These are phyloP conservation scores for Ctenopoma multispine DNA, from an alignment of 2,797 vertebrate species.

Conservation along the genomic window DNA sequence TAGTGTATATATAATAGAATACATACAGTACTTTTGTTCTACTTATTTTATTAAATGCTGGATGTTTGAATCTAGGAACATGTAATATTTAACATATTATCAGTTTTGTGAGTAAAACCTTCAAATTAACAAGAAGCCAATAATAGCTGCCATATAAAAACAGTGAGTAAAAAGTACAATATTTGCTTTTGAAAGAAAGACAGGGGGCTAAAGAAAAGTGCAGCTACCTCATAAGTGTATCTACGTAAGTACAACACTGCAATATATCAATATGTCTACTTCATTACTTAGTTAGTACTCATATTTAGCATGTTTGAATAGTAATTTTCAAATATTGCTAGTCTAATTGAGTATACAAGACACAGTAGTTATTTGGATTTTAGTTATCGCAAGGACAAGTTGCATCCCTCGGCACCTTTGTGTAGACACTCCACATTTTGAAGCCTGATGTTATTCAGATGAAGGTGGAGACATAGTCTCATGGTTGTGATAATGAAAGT, in stretches of 20 bases:
- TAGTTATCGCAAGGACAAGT: not conserved
- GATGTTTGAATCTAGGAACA: too few species aligned
- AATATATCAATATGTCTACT: not conserved
- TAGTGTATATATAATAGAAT: too few species aligned
- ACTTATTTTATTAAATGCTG: too few species aligned
- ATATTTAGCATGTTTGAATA: not conserved
- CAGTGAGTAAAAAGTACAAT: not conserved
- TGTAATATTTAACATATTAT: too few species aligned
- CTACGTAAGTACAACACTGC: not conserved
- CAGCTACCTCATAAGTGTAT: not conserved
- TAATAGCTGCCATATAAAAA: not conserved
- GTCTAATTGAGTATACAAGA: too few species aligned
- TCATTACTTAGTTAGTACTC: not conserved
- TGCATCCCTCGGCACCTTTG: constrained; percentile 8
- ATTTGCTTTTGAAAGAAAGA: not conserved
- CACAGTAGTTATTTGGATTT: not conserved
- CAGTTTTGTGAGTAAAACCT: too few species aligned
- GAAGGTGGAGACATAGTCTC: constrained; percentile 42
- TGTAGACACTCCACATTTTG: constrained; percentile 49
- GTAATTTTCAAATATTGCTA: not conserved
- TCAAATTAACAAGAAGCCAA: not conserved
- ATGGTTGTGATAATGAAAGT: constrained; percentile 76
- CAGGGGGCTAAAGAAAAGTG: too few species aligned
- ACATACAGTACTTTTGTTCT: too few species aligned
- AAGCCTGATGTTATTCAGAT: constrained; percentile 28